phyloP scores from a whole-genome alignment of 2,888 invertebrate genomes.

The Parasteatoda lunata region DNA sequence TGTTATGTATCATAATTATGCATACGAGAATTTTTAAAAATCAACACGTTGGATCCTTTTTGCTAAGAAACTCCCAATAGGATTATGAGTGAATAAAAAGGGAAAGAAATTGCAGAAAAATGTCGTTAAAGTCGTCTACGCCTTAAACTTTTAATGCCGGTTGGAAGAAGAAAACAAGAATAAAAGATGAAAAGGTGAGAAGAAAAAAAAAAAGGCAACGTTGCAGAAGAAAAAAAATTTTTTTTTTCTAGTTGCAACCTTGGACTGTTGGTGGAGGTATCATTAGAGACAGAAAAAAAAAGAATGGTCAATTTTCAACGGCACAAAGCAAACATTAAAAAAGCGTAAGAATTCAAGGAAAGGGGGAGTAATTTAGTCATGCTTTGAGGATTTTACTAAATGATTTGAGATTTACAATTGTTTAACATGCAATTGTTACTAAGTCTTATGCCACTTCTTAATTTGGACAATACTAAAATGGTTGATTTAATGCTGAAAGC shows the following conservation, averaged over 20 bases:
- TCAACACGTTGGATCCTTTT: slow-evolving; percentile 25
- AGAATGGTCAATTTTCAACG: neutral
- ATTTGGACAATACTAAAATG: no score
- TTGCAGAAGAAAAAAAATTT: slow-evolving; percentile 13
- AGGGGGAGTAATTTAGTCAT: neutral
- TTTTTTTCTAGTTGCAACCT: slow-evolving; percentile 8
- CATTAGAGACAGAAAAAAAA: slow-evolving; percentile 16
- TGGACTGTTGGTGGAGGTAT: slow-evolving; percentile 27
- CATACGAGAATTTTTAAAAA: no score
- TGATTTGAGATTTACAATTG: neutral
- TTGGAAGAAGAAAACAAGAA: neutral
- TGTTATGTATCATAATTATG: no score
- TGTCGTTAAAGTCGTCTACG: neutral
- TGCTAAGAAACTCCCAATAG: slow-evolving; percentile 12
- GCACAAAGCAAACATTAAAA: neutral
- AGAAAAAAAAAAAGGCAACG: slow-evolving; percentile 19
- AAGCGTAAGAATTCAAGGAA: neutral
- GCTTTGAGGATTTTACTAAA: neutral
- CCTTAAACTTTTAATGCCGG: neutral
- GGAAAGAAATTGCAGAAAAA: neutral
- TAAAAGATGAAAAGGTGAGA: neutral
- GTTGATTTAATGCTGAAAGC: no score
- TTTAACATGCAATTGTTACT: neutral
- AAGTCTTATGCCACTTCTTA: no score
- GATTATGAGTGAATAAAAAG: slow-evolving; percentile 8